Base-by-base conservation (phyloP, 2,888 invertebrate species). In the Deilephila elpenor region DNA sequence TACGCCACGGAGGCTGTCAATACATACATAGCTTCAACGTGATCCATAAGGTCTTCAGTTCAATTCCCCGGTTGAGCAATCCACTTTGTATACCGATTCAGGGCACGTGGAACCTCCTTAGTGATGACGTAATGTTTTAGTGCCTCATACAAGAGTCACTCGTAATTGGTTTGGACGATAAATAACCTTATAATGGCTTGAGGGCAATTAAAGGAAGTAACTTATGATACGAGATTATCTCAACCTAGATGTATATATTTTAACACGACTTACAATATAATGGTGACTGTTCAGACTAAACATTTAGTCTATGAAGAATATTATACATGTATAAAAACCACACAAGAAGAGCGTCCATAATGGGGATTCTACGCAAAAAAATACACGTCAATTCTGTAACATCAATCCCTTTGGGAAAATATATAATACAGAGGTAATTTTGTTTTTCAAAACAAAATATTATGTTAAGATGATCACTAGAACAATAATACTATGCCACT, bases 81-180 rank as follows among this genome's bases (percentile, higher is more conserved):
- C 44, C 44, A 44, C 44, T 11, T 11, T 44, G 14, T 44, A 44
- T 44, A 44, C 44, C 44, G 44, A 44, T 44, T 44, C 44, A 56
- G 56, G 56, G 19, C n/a, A 17, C 1, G 19, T 56, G n/a, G n/a
- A 56, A 56, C 19, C 56, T n/a, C 56, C 56, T 56, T n/a, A 17
- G 6, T 56, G 44, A 44, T 44, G 56, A 56, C 56, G 56, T 56
- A 4, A 56, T n/a, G 44, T 44, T n/a, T 11, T 34, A 64, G 37
- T 44, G 37, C 20, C 5, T 44, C 37, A 44, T 44, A 34, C 56
- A 56, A 11, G 61, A 34, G 6, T 62, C 61, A 62, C 25, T 62
- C n/a, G n/a, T 67, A 67, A 67, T 67, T 44, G 5, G 51, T 51
- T 51, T 17, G 20, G 51, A 17, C 67, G 64, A 64, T 64, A 67